phyloP scores from a whole-genome alignment of 2,113 vertebrate species.

The Herpailurus yagouaroundi region DNA sequence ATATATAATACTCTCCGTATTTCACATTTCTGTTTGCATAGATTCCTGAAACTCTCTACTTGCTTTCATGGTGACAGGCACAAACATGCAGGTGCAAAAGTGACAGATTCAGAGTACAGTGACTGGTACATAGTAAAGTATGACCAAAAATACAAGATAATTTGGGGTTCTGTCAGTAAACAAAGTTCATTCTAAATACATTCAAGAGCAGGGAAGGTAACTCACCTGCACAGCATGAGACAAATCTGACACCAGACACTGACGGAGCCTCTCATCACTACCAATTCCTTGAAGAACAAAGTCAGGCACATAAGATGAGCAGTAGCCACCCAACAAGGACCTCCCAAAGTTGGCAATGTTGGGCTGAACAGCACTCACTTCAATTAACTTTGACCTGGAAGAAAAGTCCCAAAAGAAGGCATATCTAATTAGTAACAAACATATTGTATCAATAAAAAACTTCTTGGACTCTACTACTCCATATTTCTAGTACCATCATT shows the following conservation, averaged over 20 bases:
- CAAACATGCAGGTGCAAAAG: neutral
- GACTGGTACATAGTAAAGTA: neutral
- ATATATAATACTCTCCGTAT: neutral
- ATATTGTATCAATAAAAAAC: slow-evolving; percentile 14
- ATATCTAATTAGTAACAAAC: slow-evolving; percentile 49
- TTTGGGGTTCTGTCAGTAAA: slow-evolving; percentile 63
- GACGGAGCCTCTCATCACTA: slow-evolving; percentile 94
- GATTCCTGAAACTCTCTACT: neutral
- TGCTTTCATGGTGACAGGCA: slow-evolving; percentile 2
- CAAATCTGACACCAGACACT: slow-evolving; percentile 94
- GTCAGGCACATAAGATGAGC: slow-evolving; percentile 97
- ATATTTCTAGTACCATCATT: neutral
- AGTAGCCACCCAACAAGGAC: slow-evolving; percentile 97
- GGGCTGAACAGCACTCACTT: slow-evolving; percentile 94
- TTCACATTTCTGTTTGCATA: slow-evolving; percentile 12
- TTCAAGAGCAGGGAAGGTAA: slow-evolving; percentile 22
- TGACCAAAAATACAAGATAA: slow-evolving; percentile 57
- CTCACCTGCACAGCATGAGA: slow-evolving; percentile 97
- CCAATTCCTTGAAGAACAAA: slow-evolving; percentile 98
- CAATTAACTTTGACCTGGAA: slow-evolving; percentile 93
- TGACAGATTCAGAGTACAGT: slow-evolving; percentile 46
- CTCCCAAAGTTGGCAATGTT: slow-evolving; percentile 98
- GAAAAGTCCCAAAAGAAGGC: slow-evolving; percentile 66
- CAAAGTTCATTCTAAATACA: slow-evolving; percentile 28
- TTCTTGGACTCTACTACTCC: neutral